These are phyloP conservation scores for Plebejus anna DNA, from an alignment of 2,888 invertebrate species.

Conservation along the genomic window DNA sequence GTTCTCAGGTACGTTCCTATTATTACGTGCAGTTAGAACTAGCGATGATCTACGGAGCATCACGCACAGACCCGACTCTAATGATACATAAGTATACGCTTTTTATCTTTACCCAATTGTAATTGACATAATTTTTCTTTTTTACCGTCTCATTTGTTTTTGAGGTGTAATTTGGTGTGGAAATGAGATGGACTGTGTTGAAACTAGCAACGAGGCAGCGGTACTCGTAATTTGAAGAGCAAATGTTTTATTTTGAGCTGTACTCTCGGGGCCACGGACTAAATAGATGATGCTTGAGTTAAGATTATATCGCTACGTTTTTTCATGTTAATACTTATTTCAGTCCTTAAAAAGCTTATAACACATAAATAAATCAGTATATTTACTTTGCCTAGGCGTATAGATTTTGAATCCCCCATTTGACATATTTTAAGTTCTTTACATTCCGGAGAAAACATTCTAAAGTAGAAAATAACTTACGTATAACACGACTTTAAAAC, in stretches of 20 bases:
- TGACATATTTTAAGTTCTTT: neutral
- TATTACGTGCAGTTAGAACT: conserved; percentile 36
- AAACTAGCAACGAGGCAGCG: conserved; percentile 20
- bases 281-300: neutral
- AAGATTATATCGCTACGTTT: neutral
- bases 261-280: neutral
- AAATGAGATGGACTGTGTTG: conserved; percentile 25
- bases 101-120: conserved; percentile 21
- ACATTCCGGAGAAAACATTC: neutral
- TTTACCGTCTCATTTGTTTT: conserved; percentile 27
- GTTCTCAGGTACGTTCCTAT: conserved; percentile 50
- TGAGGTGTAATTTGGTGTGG: conserved; percentile 23
- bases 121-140: conserved; percentile 23
- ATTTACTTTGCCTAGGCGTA: neutral
- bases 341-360: neutral
- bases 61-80: conserved; percentile 30
- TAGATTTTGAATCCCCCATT: neutral
- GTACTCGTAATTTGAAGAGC: conserved; percentile 7
- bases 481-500: neutral
- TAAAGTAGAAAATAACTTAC: neutral
- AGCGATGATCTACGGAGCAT: conserved; percentile 32
- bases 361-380: neutral
- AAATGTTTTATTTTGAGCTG: conserved; percentile 16
- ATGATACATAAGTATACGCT: conserved; percentile 29
- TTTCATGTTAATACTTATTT: neutral